Base-by-base conservation (phyloP, 2,888 invertebrate species). In the Selenia dentaria region DNA sequence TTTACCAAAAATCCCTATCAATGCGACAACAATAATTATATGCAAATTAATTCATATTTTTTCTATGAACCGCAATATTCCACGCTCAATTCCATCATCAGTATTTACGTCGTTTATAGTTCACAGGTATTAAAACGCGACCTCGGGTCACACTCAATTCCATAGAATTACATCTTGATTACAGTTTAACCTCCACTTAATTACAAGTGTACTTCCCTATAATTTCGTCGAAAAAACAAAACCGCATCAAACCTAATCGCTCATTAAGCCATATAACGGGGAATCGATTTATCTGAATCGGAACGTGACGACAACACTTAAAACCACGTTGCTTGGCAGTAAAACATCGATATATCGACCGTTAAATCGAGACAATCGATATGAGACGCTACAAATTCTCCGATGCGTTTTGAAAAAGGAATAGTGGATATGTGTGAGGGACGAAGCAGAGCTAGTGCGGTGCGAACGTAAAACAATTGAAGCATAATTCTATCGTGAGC, bases 391-490 rank as follows among this genome's bases (percentile, higher is more conserved):
- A 67, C 67, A 64, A 64, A 68, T 68, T 63, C 65, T 51, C 45
- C 51, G 58, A 59, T 63, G 67, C 64, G 67, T 70, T 64, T 69
- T 53, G 51, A 64, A 70, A 65, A 72, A 71, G 67, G 63, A 65
- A 62, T 55, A 59, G 49, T 48, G 45, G 53, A 55, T 57, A 65
- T 11, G 38, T 27, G 28, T n/a, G 10, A 10, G 18, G 14, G 2
- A 12, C 14, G 61, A 57, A 55, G 9, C 9, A n/a, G 29, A 29
- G 45, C 46, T 40, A 46, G 40, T 46, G 46, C 64, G 65, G 68
- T 66, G 71, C 68, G 73, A 73, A 72, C 68, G 67, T 72, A 73
- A 81, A 80, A 86, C 85, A 85, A 86, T 86, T 83, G 85, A 75
- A 74, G 77, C 78, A 82, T 83, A 83, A 81, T 81, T 83, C 79